Conservation (phyloP, 2,888 invertebrate species). For the Clitarchus hookeri region DNA sequence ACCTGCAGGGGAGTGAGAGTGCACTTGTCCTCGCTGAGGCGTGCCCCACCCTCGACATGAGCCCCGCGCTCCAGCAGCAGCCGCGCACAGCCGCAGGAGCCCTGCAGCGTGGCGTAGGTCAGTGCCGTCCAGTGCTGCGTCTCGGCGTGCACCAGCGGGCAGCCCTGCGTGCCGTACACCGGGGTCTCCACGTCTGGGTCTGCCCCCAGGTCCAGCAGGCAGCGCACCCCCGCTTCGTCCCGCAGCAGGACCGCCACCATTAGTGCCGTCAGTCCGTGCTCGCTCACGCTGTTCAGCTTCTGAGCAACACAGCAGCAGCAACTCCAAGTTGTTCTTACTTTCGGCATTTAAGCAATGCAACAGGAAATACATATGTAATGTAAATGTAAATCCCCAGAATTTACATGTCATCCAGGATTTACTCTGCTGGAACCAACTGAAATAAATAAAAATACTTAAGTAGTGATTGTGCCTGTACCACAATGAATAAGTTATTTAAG, state of each 20-base stretch:
- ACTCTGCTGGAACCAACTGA: too few species aligned
- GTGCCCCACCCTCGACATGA: slow-evolving; percentile 83
- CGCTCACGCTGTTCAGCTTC: slow-evolving; percentile 75
- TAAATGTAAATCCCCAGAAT: too few species aligned
- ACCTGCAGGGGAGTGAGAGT: slow-evolving; percentile 88
- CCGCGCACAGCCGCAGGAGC: slow-evolving; percentile 57
- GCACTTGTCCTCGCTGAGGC: slow-evolving; percentile 79
- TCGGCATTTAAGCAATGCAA: too few species aligned
- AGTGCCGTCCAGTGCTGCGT: slow-evolving; percentile 87
- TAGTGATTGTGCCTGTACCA: too few species aligned
- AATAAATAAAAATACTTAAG: too few species aligned
- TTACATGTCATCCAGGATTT: too few species aligned
- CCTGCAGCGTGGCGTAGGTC: slow-evolving; percentile 72
- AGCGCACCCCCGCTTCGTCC: slow-evolving; percentile 75
- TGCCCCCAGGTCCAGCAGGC: slow-evolving; percentile 78
- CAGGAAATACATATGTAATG: too few species aligned
- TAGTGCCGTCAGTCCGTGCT: slow-evolving; percentile 77
- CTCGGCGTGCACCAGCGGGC: slow-evolving; percentile 64
- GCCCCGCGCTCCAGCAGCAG: slow-evolving; percentile 80
- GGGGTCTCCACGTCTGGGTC: slow-evolving; percentile 83
- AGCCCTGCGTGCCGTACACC: slow-evolving; percentile 56
- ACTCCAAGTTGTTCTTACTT: too few species aligned
- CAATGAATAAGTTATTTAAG: too few species aligned
- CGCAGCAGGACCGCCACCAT: slow-evolving; percentile 83
- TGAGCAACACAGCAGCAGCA: slow-evolving; percentile 36